phyloP scores from a whole-genome alignment of 2,888 invertebrate genomes.

The Brachylomia viminalis region DNA sequence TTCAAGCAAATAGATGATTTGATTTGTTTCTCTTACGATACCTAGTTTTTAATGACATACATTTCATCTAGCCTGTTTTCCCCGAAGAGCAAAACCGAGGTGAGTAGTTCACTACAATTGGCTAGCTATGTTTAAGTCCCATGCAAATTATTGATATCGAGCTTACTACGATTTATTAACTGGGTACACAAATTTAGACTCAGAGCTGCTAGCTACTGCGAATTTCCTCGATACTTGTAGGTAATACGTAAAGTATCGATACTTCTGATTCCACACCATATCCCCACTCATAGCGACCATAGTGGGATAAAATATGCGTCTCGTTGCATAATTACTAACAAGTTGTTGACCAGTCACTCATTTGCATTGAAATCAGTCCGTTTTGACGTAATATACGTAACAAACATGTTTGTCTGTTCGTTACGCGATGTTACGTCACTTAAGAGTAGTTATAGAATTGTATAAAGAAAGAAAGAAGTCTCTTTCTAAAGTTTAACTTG shows the following conservation, averaged over 20 bases:
- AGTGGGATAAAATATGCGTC: conserved; percentile 30
- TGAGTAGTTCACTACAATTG: too few species aligned
- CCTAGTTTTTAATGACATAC: background rate
- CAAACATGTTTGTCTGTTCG: conserved; percentile 34
- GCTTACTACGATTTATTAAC: too few species aligned
- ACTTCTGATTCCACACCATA: background rate
- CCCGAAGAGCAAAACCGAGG: too few species aligned
- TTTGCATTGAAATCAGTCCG: conserved; percentile 43
- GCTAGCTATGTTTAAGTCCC: too few species aligned
- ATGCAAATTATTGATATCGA: too few species aligned
- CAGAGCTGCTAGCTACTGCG: too few species aligned
- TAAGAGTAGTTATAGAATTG: background rate
- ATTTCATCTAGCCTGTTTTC: background rate
- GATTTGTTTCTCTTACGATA: background rate
- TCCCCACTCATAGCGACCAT: background rate
- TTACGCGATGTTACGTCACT: conserved; percentile 19
- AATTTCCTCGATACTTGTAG: background rate
- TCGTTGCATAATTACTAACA: conserved; percentile 34
- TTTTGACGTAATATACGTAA: conserved; percentile 46
- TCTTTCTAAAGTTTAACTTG: background rate
- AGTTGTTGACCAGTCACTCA: conserved; percentile 29
- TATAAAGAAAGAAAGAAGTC: background rate
- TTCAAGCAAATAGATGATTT: too few species aligned
- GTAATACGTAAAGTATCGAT: conserved; percentile 6
- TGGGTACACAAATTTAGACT: too few species aligned